A percentile compares a stretch with the other conserved stretches of the same genome.
Evolutionary conservation across 2,113 vertebrate genomes (phyloP).

Genomic region (Hyaena hyaena): DNA sequence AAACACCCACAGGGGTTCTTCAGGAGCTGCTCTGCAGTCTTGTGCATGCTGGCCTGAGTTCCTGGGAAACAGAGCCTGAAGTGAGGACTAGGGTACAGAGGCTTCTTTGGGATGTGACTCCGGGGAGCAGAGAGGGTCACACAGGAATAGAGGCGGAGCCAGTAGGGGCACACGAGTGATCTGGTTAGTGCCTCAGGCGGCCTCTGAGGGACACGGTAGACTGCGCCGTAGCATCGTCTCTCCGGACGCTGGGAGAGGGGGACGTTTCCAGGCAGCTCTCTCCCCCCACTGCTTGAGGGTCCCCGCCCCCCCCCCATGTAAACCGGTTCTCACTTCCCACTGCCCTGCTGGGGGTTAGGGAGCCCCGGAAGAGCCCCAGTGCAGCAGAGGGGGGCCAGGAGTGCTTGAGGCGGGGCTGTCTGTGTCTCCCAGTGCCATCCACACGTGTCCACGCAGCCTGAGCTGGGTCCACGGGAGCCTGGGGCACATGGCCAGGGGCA

Average conservation of each 20-base stretch:
- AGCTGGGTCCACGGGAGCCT: neutral
- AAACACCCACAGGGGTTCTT: neutral
- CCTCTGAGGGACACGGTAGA: neutral
- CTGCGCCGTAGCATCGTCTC: neutral
- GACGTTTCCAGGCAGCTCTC: neutral
- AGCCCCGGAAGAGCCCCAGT: neutral
- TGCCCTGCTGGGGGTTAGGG: neutral
- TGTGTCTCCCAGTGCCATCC: neutral
- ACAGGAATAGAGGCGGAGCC: neutral
- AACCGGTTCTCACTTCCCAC: neutral
- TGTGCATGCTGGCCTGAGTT: neutral
- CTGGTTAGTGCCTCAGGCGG: neutral
- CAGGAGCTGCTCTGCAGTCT: neutral
- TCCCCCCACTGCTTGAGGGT: no score
- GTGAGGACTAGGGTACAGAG: neutral
- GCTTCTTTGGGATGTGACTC: neutral
- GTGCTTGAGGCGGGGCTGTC: neutral
- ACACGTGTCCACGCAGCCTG: neutral
- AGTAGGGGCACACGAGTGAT: accelerated
- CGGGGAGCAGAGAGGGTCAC: neutral
- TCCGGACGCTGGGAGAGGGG: neutral
- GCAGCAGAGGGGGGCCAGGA: no score
- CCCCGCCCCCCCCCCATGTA: no score
- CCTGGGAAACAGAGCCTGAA: neutral
- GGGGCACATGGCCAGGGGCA: neutral